These are phyloP conservation scores for Drosophila nannoptera DNA, from an alignment of 1,140 invertebrate species.

Conservation along the genomic window DNA sequence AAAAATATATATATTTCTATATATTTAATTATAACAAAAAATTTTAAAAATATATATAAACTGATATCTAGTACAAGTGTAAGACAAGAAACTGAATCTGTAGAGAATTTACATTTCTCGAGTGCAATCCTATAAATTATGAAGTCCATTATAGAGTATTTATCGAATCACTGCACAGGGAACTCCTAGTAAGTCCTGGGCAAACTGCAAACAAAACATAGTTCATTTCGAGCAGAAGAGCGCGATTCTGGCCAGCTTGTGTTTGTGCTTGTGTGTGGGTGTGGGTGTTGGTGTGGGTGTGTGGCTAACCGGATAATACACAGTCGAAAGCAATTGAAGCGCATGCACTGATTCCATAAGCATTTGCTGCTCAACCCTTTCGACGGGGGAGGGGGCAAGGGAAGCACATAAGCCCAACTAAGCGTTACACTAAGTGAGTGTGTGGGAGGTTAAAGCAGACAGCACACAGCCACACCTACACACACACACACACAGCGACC, in stretches of 20 bases:
- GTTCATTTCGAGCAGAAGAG: constrained; percentile 21
- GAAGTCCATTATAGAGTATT: not conserved
- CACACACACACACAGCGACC: not conserved
- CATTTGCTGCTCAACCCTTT: constrained; percentile 32
- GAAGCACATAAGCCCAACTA: constrained; percentile 41
- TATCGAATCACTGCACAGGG: constrained; percentile 7
- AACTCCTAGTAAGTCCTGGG: not conserved
- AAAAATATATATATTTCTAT: too few relatives aligned
- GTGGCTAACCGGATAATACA: constrained; percentile 54
- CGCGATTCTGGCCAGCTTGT: too few relatives aligned
- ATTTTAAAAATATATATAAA: too few relatives aligned
- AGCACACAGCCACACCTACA: not conserved
- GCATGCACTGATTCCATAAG: constrained; percentile 65
- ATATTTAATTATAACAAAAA: too few relatives aligned
- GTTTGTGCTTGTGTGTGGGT: not conserved
- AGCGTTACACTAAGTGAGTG: constrained; percentile 37
- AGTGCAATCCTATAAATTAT: too few relatives aligned
- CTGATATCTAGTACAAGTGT: too few relatives aligned
- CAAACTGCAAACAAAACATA: constrained; percentile 10
- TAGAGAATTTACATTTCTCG: too few relatives aligned
- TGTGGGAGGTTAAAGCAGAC: constrained; percentile 6
- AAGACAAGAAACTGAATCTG: too few relatives aligned
- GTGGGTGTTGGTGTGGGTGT: constrained; percentile 26
- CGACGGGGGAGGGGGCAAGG: constrained; percentile 1
- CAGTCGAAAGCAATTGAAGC: constrained; percentile 62